Conservation (phyloP, 2,888 invertebrate genomes). For the Artemia sinica region DNA sequence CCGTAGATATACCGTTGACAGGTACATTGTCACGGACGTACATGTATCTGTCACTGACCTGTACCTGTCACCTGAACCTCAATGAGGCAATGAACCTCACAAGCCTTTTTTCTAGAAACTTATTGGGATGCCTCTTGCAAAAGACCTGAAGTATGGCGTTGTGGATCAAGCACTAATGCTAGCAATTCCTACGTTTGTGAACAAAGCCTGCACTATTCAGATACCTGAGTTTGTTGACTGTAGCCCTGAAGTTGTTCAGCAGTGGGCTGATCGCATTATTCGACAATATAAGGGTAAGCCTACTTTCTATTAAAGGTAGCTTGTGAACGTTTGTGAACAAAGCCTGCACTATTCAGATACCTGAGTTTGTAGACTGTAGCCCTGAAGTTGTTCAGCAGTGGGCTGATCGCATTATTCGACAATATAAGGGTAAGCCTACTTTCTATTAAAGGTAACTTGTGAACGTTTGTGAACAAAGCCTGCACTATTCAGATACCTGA, state of each 20-base stretch:
- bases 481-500: not conserved
- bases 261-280: not conserved
- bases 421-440: not conserved
- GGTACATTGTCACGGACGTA: too few relatives aligned
- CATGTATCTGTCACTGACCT: too few relatives aligned
- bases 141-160: slow-evolving; percentile 1
- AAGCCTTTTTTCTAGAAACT: not conserved
- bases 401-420: not conserved
- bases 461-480: slow-evolving; percentile 8
- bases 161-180: not conserved
- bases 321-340: too few relatives aligned
- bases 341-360: not conserved
- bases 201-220: slow-evolving; percentile 1
- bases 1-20: too few relatives aligned
- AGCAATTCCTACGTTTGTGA: not conserved
- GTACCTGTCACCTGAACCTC: too few relatives aligned
- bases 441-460: not conserved
- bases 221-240: not conserved
- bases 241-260: slow-evolving; percentile 1
- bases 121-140: not conserved
- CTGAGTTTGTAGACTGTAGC: not conserved
- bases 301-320: not conserved
- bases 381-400: slow-evolving; percentile 3
- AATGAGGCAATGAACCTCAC: too few relatives aligned
- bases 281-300: not conserved